phyloP scores from a whole-genome alignment of 2,888 invertebrate species.

The Adelognathus sp. region DNA sequence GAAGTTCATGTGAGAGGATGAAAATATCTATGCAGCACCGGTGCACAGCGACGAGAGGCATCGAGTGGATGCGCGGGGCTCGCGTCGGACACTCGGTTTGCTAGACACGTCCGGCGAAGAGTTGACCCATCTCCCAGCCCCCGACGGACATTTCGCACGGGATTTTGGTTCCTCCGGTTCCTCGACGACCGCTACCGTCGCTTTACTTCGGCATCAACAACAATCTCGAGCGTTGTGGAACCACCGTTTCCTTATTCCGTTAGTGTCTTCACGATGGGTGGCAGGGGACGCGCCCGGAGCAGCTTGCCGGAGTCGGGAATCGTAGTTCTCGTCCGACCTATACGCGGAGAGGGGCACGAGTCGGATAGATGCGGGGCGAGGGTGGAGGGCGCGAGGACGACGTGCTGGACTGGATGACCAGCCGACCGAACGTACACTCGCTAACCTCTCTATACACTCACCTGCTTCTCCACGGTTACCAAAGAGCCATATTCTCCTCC shows the following conservation, averaged over 20 bases:
- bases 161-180: constrained; percentile 33
- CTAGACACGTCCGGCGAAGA: constrained; percentile 76
- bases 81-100: constrained; percentile 74
- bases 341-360: constrained; percentile 49
- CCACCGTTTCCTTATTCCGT: constrained; percentile 78
- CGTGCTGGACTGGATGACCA: constrained; percentile 45
- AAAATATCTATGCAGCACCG: constrained; percentile 49
- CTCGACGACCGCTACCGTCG: constrained; percentile 60
- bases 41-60: neutral
- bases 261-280: constrained; percentile 76
- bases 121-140: constrained; percentile 54
- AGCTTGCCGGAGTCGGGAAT: constrained; percentile 23
- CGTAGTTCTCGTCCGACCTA: constrained; percentile 48
- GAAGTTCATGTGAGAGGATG: constrained; percentile 70
- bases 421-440: constrained; percentile 57
- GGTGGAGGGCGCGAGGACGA: constrained; percentile 31
- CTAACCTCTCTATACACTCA: constrained; percentile 43
- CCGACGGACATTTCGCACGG: constrained; percentile 55
- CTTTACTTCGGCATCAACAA: constrained; percentile 81
- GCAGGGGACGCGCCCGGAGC: constrained; percentile 36
- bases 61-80: constrained; percentile 47
- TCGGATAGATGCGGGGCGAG: constrained; percentile 33
- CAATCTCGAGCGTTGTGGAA: constrained; percentile 78
- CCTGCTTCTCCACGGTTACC: constrained; percentile 45
- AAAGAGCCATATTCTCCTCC: constrained; percentile 45